Conservation (phyloP, 1,140 invertebrate species). For the Caenorhabditis briggsae region DNA sequence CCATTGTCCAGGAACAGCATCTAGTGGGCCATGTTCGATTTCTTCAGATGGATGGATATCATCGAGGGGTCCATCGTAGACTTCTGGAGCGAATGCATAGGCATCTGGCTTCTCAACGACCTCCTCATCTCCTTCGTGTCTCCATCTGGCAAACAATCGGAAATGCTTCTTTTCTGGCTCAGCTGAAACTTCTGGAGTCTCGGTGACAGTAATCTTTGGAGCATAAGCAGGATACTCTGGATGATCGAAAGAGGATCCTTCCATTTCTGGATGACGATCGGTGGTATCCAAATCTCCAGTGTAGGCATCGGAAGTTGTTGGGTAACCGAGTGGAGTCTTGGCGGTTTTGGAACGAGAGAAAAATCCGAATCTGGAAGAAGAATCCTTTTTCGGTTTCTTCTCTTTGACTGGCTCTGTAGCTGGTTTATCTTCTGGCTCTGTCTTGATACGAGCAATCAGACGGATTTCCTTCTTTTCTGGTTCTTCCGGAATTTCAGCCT, state of each 20-base stretch:
- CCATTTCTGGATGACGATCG: neutral
- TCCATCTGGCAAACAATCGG: slow-evolving; percentile 55
- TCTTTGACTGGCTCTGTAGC: neutral
- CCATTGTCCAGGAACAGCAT: neutral
- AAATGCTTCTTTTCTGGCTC: slow-evolving; percentile 42
- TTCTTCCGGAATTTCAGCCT: neutral
- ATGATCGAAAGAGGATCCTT: slow-evolving; percentile 15
- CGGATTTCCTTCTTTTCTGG: slow-evolving; percentile 20
- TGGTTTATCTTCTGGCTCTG: neutral
- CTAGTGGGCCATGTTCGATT: slow-evolving; percentile 55
- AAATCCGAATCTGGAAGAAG: slow-evolving; percentile 10
- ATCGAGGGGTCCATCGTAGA: slow-evolving; percentile 45
- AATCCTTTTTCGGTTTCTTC: slow-evolving; percentile 44
- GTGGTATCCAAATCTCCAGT: slow-evolving; percentile 22
- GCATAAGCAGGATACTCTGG: neutral
- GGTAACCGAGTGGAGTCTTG: neutral
- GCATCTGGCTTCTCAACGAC: slow-evolving; percentile 63
- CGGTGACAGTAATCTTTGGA: neutral
- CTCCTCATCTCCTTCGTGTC: slow-evolving; percentile 64
- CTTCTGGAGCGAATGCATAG: slow-evolving; percentile 34
- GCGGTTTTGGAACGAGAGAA: slow-evolving; percentile 13
- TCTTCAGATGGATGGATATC: slow-evolving; percentile 34
- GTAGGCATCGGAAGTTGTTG: neutral
- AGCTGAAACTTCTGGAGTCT: neutral
- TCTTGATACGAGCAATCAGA: neutral